Conservation (phyloP, 2,797 vertebrate species). For the Myripristis jacobus region DNA sequence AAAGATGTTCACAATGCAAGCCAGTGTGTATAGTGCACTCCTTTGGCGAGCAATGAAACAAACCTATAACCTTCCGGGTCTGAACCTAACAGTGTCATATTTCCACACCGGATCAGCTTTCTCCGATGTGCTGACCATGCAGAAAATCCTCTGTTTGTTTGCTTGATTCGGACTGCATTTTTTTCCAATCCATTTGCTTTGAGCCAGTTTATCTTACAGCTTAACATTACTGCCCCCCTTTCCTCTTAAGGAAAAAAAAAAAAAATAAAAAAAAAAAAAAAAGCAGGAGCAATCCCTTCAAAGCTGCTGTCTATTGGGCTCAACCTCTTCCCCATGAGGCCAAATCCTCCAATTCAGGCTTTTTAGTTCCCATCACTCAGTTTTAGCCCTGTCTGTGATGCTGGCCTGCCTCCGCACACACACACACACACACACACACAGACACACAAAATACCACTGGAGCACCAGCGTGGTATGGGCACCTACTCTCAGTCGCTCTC, state of each 20-base stretch:
- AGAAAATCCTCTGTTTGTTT: conserved; percentile 56
- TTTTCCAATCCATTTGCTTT: conserved; percentile 10
- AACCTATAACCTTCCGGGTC: background rate
- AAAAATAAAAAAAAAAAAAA: background rate
- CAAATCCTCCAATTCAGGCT: conserved; percentile 4
- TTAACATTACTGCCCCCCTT: conserved; percentile 36
- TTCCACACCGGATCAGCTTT: conserved; percentile 23
- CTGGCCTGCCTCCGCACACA: no score
- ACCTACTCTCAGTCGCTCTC: no score
- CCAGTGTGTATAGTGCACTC: no score
- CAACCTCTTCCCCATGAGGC: background rate
- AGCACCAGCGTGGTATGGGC: no score
- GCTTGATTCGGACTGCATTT: conserved; percentile 27
- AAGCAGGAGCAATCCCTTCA: conserved; percentile 24
- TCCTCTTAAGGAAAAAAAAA: no score
- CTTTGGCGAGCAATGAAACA: no score
- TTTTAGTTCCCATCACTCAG: conserved; percentile 24
- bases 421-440: no score
- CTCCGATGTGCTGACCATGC: conserved; percentile 19
- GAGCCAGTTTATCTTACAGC: conserved; percentile 50
- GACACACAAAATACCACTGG: no score
- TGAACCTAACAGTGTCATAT: conserved; percentile 9
- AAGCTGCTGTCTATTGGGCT: conserved; percentile 14
- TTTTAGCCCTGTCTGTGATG: conserved; percentile 29
- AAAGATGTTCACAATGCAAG: no score